Percentiles rank a stretch among this genome's conserved stretches.
Conservation (phyloP, 53 echinoderm and acorn worm species). For the Glandiceps talaboti region DNA sequence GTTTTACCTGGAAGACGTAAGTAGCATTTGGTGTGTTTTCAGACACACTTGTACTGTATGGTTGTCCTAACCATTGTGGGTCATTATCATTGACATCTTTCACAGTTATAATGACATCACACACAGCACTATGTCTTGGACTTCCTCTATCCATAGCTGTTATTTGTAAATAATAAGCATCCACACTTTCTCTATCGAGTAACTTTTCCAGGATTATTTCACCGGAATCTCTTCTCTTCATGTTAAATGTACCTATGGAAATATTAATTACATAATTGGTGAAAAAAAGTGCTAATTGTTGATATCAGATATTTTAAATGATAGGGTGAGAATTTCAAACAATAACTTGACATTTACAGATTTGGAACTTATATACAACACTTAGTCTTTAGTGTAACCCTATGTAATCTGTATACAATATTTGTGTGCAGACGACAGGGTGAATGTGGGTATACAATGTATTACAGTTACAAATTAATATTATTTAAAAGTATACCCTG, state of each 20-base stretch:
- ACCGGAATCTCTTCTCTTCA: slow-evolving; percentile 17
- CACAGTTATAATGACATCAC: slow-evolving; percentile 41
- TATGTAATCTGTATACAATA: no score
- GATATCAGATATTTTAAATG: background rate
- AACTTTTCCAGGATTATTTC: slow-evolving; percentile 34
- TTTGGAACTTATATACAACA: no score
- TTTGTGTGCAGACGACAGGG: no score
- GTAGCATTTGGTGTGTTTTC: slow-evolving; percentile 31
- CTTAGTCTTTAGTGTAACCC: no score
- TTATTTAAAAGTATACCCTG: no score
- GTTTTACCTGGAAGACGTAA: slow-evolving; percentile 44
- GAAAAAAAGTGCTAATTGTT: background rate
- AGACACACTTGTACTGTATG: slow-evolving; percentile 22
- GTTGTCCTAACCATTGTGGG: slow-evolving; percentile 35
- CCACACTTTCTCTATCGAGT: slow-evolving; percentile 51
- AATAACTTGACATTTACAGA: no score
- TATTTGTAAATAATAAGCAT: slow-evolving; percentile 51
- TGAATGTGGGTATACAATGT: no score
- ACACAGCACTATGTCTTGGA: slow-evolving; percentile 32
- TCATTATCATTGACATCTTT: slow-evolving; percentile 78
- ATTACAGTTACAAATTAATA: no score
- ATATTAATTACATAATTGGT: no score
- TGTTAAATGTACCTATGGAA: slow-evolving; percentile 44
- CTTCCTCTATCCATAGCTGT: slow-evolving; percentile 53
- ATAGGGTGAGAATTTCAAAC: background rate